Evolutionary conservation across 2,797 vertebrate genomes (phyloP).

Genomic region (Spondyliosoma cantharus): DNA sequence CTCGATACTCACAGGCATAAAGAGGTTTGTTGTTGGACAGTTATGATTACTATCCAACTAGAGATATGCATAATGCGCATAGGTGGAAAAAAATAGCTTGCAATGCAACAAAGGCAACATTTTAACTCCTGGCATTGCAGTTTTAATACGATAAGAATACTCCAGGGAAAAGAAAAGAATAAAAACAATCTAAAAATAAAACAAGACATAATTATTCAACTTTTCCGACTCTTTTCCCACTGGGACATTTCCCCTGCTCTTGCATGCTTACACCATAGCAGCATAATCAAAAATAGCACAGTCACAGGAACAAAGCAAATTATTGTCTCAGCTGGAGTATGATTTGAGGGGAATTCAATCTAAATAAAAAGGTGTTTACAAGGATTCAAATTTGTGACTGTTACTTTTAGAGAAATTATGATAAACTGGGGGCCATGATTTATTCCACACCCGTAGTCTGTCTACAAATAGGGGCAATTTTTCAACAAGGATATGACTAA

Average conservation of each 20-base stretch:
- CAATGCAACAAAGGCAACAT: neutral
- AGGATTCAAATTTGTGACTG: slow-evolving; percentile 4
- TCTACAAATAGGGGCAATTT: neutral
- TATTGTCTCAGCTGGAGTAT: slow-evolving; percentile 26
- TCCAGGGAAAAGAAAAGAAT: slow-evolving; percentile 1
- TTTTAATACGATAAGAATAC: slow-evolving; percentile 10
- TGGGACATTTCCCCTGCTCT: slow-evolving; percentile 21
- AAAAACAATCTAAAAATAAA: slow-evolving; percentile 20
- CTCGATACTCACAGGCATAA: neutral
- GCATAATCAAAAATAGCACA: slow-evolving; percentile 35
- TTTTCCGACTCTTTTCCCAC: slow-evolving; percentile 32
- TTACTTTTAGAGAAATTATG: neutral
- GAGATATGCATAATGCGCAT: neutral
- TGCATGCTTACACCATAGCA: slow-evolving; percentile 28
- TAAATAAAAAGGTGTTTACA: slow-evolving; percentile 21
- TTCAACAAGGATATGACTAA: neutral
- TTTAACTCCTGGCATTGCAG: neutral
- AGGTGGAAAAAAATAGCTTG: neutral
- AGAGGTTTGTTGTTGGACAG: neutral
- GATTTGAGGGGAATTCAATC: slow-evolving; percentile 1
- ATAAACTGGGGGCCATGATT: neutral
- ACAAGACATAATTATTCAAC: slow-evolving; percentile 15
- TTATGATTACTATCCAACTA: neutral
- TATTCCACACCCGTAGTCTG: neutral
- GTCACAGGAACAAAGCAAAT: slow-evolving; percentile 29